These are phyloP conservation scores for Drosophila murphyi DNA, from an alignment of 1,140 invertebrate genomes.

Conservation along the genomic window DNA sequence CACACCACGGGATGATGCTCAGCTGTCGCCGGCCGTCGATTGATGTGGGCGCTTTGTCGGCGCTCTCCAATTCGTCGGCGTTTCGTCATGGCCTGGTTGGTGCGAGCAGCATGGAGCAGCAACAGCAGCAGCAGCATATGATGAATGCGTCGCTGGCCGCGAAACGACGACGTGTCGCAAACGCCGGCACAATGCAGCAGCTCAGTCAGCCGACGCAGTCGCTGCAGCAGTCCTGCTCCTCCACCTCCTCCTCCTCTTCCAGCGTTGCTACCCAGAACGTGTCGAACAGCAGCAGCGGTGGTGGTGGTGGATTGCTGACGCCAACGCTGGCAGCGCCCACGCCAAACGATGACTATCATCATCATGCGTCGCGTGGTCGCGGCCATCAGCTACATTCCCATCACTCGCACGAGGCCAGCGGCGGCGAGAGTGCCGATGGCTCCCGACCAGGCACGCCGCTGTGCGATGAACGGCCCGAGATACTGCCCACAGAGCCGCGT, in stretches of 20 bases:
- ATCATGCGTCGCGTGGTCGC: constrained; percentile 76
- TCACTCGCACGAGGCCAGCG: constrained; percentile 84
- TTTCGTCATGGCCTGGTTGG: constrained; percentile 69
- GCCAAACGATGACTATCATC: constrained; percentile 72
- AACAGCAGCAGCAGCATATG: constrained; percentile 67
- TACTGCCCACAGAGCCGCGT: constrained; percentile 89
- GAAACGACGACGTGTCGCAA: constrained; percentile 59
- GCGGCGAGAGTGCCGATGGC: constrained; percentile 85
- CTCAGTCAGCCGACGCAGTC: constrained; percentile 31
- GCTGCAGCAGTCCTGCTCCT: constrained; percentile 23
- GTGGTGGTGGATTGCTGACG: constrained; percentile 17
- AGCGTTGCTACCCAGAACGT: background rate
- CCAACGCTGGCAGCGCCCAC: constrained; percentile 30
- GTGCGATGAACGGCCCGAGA: constrained; percentile 92
- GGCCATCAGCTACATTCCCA: constrained; percentile 84
- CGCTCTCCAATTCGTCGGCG: constrained; percentile 61
- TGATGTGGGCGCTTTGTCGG: constrained; percentile 71
- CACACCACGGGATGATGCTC: constrained; percentile 60
- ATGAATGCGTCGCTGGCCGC: constrained; percentile 70
- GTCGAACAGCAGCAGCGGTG: constrained; percentile 19
- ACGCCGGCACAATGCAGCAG: background rate
- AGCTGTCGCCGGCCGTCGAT: constrained; percentile 81
- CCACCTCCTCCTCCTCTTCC: background rate
- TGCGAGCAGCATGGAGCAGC: constrained; percentile 63
- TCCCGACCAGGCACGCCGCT: constrained; percentile 92